Evolutionary conservation across 2,888 invertebrate species (phyloP), one percentile per base, ranked within the genome.

Genomic region (Cryptocheilus praepositus): DNA sequence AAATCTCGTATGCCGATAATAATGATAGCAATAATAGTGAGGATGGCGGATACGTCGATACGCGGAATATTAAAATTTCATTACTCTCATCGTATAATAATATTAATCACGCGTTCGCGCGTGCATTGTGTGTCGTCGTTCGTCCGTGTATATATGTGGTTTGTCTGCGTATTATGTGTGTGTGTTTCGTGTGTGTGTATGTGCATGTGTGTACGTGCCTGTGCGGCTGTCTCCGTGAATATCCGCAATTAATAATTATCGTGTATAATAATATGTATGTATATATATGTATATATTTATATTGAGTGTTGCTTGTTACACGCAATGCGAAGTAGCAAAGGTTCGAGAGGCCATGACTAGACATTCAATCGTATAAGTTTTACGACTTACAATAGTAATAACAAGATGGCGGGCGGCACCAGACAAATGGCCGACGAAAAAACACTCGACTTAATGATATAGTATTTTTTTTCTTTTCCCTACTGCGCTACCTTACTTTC

Each of bases 341-440:
- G 67, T 84, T 85, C 81, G 81, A 86, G 88, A 88, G 88, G 88
- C 88, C 88, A 87, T 88, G 88, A 89, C 88, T 88, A 89, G 88
- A 89, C 85, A 88, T 86, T 88, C 81, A 86, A 87, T 85, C 83
- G 84, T 86, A 84, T 77, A 81, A 79, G 73, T 53, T 61, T 68
- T 63, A 69, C 74, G 67, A 79, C 83, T 84, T 85, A 86, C 80
- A 86, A 88, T 85, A 76, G 76, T 86, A 87, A 87, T 87, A 89
- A 89, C 89, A 88, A 89, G 86, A 87, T 86, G 86, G 83, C 85
- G 86, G 84, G 85, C 85, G 85, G 83, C 81, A 84, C 84, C 81
- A 82, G 81, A 79, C 84, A 86, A 83, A 82, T 81, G 81, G 84
- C 87, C 85, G 84, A 85, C 84, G 83, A 83, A 82, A 85, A 83